phyloP scores from a whole-genome alignment of 2,113 vertebrate species.

The Mesoclemmys tuberculata region DNA sequence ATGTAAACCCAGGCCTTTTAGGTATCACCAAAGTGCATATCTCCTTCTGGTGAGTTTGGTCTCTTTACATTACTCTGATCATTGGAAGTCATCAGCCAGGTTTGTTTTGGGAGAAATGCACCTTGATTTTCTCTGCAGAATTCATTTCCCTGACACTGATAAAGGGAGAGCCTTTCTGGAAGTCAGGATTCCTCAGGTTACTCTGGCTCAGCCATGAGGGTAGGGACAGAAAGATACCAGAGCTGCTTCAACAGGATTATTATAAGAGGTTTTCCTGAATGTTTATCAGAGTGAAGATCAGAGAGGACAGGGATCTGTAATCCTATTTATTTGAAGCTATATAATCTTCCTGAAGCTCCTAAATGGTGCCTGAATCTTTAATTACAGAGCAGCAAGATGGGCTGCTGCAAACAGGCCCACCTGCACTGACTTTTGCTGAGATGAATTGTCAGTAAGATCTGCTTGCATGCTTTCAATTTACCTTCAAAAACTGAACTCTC shows the following conservation, averaged over 20 bases:
- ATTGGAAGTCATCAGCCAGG: neutral
- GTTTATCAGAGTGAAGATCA: constrained; percentile 71
- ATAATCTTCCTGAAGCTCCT: constrained; percentile 81
- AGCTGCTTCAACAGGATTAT: constrained; percentile 66
- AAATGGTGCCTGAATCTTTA: constrained; percentile 74
- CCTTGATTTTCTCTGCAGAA: neutral
- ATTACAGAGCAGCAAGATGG: constrained; percentile 54
- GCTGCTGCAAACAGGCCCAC: constrained; percentile 16
- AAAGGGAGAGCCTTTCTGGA: neutral
- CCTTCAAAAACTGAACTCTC: neutral
- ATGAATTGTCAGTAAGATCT: neutral
- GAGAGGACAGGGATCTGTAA: constrained; percentile 70
- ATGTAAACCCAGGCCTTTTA: neutral
- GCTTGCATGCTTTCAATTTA: constrained; percentile 1
- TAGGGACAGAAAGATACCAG: constrained; percentile 23
- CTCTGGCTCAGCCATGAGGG: neutral
- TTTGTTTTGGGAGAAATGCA: neutral
- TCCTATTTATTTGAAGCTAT: constrained; percentile 77
- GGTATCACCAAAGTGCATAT: neutral
- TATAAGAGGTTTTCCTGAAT: constrained; percentile 70
- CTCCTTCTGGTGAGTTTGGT: neutral
- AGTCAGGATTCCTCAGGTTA: neutral
- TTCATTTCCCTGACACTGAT: neutral
- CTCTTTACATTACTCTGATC: neutral
- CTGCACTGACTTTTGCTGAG: neutral